Evolutionary conservation across 1,140 invertebrate species (phyloP).

Genomic region (Dreissena rostriformis): DNA sequence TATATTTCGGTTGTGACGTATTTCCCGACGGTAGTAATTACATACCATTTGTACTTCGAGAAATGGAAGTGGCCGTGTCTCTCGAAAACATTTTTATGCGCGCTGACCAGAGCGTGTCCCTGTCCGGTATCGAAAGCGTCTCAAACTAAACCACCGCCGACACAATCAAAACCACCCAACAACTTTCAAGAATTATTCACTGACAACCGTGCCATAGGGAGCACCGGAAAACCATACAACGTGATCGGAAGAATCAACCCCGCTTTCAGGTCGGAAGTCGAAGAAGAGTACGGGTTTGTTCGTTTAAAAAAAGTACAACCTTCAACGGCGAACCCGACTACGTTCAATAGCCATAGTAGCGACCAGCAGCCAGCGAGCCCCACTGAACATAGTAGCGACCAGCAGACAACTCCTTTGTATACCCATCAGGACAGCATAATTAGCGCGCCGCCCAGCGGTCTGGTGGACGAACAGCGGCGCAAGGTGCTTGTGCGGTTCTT

Average conservation of each 20-base stretch:
- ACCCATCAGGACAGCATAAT: not conserved
- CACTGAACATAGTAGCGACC: not conserved
- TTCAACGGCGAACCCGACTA: not conserved
- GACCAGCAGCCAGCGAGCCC: slow-evolving; percentile 24
- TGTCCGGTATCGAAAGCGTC: not conserved
- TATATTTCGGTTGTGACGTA: slow-evolving; percentile 72
- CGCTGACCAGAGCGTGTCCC: not conserved
- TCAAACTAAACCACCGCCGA: not conserved
- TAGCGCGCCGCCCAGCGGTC: not conserved
- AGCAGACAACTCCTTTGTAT: not conserved
- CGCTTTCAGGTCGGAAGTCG: slow-evolving; percentile 1
- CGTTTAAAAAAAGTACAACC: slow-evolving; percentile 5
- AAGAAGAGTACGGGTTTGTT: slow-evolving; percentile 45
- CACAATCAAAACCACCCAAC: not conserved
- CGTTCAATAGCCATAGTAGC: not conserved
- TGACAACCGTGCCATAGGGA: slow-evolving; percentile 33
- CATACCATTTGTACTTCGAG: slow-evolving; percentile 65
- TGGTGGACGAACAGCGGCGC: slow-evolving; percentile 2
- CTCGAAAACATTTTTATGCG: not conserved
- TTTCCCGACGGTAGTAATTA: slow-evolving; percentile 70
- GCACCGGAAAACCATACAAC: slow-evolving; percentile 29
- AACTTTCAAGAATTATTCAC: slow-evolving; percentile 1
- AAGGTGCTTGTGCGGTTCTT: slow-evolving; percentile 59
- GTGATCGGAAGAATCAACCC: slow-evolving; percentile 36
- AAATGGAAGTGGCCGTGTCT: slow-evolving; percentile 55